These are phyloP conservation scores for Microctonus brassicae DNA, from an alignment of 2,888 invertebrate genomes.

Conservation along the genomic window DNA sequence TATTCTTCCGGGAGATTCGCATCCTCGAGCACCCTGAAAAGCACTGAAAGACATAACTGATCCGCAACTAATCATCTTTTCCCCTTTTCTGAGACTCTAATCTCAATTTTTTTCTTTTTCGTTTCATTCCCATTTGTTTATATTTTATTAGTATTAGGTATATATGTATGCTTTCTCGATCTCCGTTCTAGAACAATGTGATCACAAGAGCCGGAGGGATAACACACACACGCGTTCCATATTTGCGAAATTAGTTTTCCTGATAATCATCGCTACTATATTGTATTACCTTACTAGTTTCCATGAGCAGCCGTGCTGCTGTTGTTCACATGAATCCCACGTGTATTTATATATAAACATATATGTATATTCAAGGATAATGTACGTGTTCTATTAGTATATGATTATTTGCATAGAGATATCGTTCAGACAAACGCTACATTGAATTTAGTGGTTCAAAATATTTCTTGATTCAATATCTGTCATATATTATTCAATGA, in stretches of 20 bases:
- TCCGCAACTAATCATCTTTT: conserved; percentile 59
- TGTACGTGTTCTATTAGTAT: background rate
- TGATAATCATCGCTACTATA: conserved; percentile 69
- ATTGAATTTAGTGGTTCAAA: background rate
- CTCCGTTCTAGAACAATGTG: conserved; percentile 35
- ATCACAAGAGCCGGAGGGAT: conserved; percentile 48
- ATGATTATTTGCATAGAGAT: background rate
- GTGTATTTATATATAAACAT: too few species aligned
- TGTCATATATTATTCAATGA: too few species aligned
- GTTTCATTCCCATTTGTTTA: conserved; percentile 37
- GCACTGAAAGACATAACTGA: conserved; percentile 33
- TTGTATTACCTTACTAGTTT: conserved; percentile 62
- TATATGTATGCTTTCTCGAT: conserved; percentile 43
- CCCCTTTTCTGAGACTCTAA: conserved; percentile 61
- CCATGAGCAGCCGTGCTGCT: conserved; percentile 38
- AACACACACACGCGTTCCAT: conserved; percentile 50
- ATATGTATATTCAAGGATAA: background rate
- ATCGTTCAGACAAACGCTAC: background rate
- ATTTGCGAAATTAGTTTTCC: conserved; percentile 69
- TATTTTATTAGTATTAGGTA: too few species aligned
- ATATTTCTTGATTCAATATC: background rate
- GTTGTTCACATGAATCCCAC: conserved; percentile 20
- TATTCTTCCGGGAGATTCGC: conserved; percentile 25
- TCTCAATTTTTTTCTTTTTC: conserved; percentile 22
- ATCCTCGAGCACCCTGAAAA: conserved; percentile 26